Conservation (phyloP, 1,140 invertebrate species). For the Drosophila melanogaster region DNA sequence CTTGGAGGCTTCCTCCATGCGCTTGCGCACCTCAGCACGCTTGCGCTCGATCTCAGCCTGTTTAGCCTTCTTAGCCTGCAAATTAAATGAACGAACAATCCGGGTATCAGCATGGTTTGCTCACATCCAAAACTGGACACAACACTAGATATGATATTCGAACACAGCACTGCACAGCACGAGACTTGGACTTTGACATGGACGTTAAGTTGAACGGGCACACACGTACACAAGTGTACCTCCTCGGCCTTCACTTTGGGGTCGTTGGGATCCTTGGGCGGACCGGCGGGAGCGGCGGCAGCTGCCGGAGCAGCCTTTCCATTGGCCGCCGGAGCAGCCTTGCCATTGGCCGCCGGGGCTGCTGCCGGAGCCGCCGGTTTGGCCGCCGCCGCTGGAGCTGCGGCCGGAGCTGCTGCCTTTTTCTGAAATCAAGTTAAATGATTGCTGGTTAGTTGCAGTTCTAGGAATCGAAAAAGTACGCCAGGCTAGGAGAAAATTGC, state of each 20-base stretch:
- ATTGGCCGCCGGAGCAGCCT: slow-evolving; percentile 47
- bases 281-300: slow-evolving; percentile 69
- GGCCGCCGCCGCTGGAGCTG: slow-evolving; percentile 52
- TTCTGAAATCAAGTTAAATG: slow-evolving; percentile 49
- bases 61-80: slow-evolving; percentile 95
- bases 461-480: no score
- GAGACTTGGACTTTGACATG: slow-evolving; percentile 14
- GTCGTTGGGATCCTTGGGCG: slow-evolving; percentile 79
- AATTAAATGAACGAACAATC: slow-evolving; percentile 26
- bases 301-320: slow-evolving; percentile 61
- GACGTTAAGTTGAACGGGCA: slow-evolving; percentile 40
- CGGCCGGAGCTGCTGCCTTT: slow-evolving; percentile 57
- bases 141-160: slow-evolving; percentile 3
- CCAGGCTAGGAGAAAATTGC: slow-evolving; percentile 5
- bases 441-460: not conserved
- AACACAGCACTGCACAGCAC: slow-evolving; percentile 24
- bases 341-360: slow-evolving; percentile 37
- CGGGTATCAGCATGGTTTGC: slow-evolving; percentile 5
- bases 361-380: slow-evolving; percentile 44
- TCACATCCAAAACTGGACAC: slow-evolving; percentile 7
- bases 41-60: slow-evolving; percentile 97
- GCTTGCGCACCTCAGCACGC: slow-evolving; percentile 97
- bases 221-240: slow-evolving; percentile 82
- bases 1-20: slow-evolving; percentile 97
- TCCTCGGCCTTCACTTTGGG: slow-evolving; percentile 82